A percentile compares a stretch with the other conserved stretches of the same genome.
phyloP scores from a whole-genome alignment of 64 coral and sea anemone species.

The Dendronephthya gigantea region DNA sequence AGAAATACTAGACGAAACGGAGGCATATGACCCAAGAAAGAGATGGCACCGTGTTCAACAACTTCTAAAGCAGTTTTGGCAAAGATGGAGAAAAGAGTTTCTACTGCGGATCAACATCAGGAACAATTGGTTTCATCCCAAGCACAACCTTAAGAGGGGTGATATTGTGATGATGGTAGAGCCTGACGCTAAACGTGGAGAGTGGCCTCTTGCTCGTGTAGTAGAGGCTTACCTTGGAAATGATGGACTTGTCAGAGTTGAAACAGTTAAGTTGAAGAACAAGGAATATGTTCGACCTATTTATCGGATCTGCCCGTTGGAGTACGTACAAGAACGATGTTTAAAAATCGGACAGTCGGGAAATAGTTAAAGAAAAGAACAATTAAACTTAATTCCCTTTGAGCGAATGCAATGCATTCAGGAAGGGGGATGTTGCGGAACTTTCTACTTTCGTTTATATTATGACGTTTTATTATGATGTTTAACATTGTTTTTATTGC shows the following conservation, averaged over 20 bases:
- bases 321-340: conserved; percentile 26
- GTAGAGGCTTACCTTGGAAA: neutral
- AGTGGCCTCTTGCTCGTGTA: neutral
- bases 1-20: neutral
- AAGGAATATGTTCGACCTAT: conserved; percentile 26
- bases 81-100: conserved; percentile 2
- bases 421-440: neutral
- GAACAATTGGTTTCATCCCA: conserved; percentile 2
- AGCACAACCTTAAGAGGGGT: neutral
- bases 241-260: neutral
- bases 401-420: neutral
- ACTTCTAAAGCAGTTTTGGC: neutral
- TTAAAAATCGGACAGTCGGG: neutral
- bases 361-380: neutral
- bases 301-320: conserved; percentile 40
- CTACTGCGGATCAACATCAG: neutral
- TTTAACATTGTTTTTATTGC: too few relatives aligned
- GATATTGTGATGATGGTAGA: neutral
- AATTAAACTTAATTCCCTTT: neutral
- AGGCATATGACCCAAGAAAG: neutral
- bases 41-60: neutral
- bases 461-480: too few relatives aligned
- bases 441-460: too few relatives aligned
- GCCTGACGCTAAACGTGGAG: neutral
- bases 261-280: neutral